phyloP scores from a whole-genome alignment of 1,140 invertebrate genomes.

The Camponotus pennsylvanicus region DNA sequence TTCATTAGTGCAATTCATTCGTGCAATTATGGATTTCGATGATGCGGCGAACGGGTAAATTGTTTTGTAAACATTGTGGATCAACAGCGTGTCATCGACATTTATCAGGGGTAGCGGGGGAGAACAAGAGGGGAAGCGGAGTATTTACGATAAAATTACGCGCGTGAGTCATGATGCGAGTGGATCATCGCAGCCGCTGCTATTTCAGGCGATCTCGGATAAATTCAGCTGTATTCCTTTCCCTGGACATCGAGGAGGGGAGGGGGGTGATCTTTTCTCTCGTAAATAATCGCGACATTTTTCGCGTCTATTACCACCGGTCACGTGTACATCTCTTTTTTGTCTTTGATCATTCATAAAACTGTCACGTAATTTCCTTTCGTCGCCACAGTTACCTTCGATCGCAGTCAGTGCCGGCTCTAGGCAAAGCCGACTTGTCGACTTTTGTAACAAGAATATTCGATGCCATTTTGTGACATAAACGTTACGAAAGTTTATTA shows the following conservation, averaged over 20 bases:
- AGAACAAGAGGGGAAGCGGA: neutral
- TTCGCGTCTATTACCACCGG: slow-evolving; percentile 1
- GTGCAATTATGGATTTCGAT: slow-evolving; percentile 11
- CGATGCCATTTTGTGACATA: neutral
- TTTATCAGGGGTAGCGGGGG: slow-evolving; percentile 33
- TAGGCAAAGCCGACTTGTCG: neutral
- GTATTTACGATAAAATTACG: slow-evolving; percentile 59
- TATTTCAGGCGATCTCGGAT: slow-evolving; percentile 55
- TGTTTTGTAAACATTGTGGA: slow-evolving; percentile 53
- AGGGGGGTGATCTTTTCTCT: neutral
- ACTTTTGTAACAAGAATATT: neutral
- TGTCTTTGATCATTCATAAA: slow-evolving; percentile 37
- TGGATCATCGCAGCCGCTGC: slow-evolving; percentile 35
- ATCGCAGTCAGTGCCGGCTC: slow-evolving; percentile 6
- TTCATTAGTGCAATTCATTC: neutral
- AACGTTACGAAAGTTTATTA: neutral
- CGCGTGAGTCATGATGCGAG: slow-evolving; percentile 40
- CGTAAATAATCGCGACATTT: slow-evolving; percentile 24
- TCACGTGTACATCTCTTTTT: neutral
- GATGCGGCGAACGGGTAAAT: neutral
- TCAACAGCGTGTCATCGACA: slow-evolving; percentile 54
- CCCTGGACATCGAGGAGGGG: no score
- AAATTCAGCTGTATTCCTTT: neutral
- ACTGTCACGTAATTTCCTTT: slow-evolving; percentile 40
- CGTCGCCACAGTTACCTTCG: slow-evolving; percentile 14